Conservation (phyloP, 2,113 vertebrate species). For the Martes martes region DNA sequence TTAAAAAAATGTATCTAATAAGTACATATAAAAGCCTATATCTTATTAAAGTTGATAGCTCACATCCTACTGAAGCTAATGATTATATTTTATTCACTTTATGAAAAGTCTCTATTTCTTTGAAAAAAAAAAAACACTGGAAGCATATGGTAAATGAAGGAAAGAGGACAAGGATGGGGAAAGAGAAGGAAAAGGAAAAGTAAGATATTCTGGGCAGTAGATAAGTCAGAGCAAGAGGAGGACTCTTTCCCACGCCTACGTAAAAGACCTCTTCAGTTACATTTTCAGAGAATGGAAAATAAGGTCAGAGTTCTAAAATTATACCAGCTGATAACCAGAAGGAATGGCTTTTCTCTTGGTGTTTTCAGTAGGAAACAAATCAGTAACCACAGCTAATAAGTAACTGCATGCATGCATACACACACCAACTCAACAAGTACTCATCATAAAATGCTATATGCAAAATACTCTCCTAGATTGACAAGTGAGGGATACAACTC, state of each 20-base stretch:
- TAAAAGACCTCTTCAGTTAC: background rate
- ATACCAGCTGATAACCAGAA: background rate
- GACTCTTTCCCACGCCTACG: background rate
- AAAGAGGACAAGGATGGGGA: background rate
- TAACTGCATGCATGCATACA: too few relatives aligned
- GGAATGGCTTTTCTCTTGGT: background rate
- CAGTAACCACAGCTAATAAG: background rate
- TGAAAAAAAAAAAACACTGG: background rate
- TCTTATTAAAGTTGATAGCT: background rate
- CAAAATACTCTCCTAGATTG: background rate
- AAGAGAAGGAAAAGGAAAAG: background rate
- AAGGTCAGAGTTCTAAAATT: slow-evolving; percentile 36
- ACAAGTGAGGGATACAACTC: background rate
- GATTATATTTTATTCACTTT: slow-evolving; percentile 34
- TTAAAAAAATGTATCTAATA: background rate
- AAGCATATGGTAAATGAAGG: background rate
- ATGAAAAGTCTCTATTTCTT: background rate
- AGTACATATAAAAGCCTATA: background rate
- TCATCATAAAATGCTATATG: background rate
- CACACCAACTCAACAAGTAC: background rate
- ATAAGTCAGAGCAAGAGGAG: background rate
- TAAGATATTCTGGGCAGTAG: background rate
- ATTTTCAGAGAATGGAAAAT: slow-evolving; percentile 10
- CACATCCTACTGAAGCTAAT: slow-evolving; percentile 31
- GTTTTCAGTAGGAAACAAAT: background rate